Evolutionary conservation across 2,113 vertebrate species (phyloP).

Genomic region (Tor tambroides): DNA sequence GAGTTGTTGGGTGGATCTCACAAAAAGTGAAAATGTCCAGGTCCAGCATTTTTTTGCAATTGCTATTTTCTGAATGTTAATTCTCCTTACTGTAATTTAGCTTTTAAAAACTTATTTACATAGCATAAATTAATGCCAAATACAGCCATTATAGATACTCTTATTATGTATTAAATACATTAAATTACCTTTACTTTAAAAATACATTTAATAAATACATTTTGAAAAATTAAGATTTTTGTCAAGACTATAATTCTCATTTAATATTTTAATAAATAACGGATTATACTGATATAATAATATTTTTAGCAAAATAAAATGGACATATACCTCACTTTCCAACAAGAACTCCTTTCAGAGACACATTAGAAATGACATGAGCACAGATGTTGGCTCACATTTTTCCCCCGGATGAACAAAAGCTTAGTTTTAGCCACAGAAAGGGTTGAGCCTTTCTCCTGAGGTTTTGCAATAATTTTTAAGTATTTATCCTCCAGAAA

Average conservation of each 20-base stretch:
- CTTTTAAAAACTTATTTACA: neutral
- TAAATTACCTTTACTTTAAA: neutral
- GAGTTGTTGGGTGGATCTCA: neutral
- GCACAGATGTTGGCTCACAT: slow-evolving; percentile 43
- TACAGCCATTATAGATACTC: neutral
- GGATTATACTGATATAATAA: neutral
- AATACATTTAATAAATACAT: too few relatives aligned
- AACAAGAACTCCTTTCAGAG: neutral
- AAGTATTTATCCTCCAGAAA: slow-evolving; percentile 47
- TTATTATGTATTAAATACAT: neutral
- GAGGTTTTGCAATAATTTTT: slow-evolving; percentile 45
- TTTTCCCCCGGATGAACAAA: slow-evolving; percentile 25
- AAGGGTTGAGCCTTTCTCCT: slow-evolving; percentile 28
- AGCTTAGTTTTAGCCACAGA: slow-evolving; percentile 28
- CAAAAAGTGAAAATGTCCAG: neutral
- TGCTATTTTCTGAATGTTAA: too few relatives aligned
- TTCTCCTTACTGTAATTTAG: neutral
- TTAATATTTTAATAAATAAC: neutral
- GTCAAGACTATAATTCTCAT: neutral
- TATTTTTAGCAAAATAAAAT: neutral
- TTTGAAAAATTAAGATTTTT: too few relatives aligned
- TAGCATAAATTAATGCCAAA: neutral
- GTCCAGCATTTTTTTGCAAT: neutral
- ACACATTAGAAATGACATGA: slow-evolving; percentile 16
- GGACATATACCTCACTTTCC: neutral